Percentiles rank a stretch among this genome's conserved stretches.
Evolutionary conservation across 2,888 invertebrate species (phyloP).

Genomic region (Neoaliturus tenellus): DNA sequence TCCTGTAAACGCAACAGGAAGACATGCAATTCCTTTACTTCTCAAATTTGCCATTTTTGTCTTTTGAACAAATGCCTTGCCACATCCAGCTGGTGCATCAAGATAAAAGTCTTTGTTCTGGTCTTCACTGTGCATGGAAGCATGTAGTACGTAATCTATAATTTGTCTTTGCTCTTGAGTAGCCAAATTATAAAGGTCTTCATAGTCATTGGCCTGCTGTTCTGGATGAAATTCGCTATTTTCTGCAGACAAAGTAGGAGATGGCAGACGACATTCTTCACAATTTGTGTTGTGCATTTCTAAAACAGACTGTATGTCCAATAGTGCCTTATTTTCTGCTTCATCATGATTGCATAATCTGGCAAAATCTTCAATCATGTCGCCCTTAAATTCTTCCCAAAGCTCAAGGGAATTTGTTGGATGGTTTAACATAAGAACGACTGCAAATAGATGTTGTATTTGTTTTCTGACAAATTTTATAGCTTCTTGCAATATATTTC

Average conservation of each 20-base stretch:
- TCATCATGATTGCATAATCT: slow-evolving; percentile 11
- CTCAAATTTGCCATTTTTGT: no score
- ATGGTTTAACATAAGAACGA: slow-evolving; percentile 9
- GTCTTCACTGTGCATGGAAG: slow-evolving; percentile 19
- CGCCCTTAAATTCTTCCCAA: slow-evolving; percentile 14
- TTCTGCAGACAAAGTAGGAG: slow-evolving; percentile 21
- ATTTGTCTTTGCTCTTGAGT: slow-evolving; percentile 1
- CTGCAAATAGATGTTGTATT: slow-evolving; percentile 19
- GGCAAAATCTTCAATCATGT: neutral
- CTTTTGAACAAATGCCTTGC: no score
- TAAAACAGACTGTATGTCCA: neutral
- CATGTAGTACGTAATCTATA: neutral
- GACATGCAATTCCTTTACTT: no score
- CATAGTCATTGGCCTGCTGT: slow-evolving; percentile 14
- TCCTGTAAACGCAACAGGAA: no score
- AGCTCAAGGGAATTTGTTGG: slow-evolving; percentile 15
- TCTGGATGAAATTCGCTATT: neutral
- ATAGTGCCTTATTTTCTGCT: neutral
- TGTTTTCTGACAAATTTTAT: neutral
- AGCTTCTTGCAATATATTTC: slow-evolving; percentile 17
- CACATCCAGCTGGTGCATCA: no score
- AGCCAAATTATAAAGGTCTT: slow-evolving; percentile 3
- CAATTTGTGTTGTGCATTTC: slow-evolving; percentile 12
- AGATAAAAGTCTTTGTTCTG: no score
- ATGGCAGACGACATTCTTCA: slow-evolving; percentile 21